These are phyloP conservation scores for Lepus townsendii DNA, from an alignment of 2,797 vertebrate species.

Conservation along the genomic window DNA sequence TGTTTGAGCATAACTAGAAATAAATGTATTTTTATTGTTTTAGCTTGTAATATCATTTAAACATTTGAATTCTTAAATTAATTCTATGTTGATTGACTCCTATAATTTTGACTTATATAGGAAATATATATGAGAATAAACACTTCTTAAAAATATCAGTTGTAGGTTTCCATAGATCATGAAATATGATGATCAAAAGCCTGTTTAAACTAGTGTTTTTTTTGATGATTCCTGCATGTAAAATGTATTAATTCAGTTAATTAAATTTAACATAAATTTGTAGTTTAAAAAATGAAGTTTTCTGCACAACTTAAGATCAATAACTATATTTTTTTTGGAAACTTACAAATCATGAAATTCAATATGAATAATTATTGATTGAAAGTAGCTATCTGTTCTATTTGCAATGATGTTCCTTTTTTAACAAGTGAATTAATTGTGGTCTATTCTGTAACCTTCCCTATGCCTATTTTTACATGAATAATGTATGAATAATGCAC, in stretches of 20 bases:
- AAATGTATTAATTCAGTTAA: not conserved
- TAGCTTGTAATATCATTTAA: not conserved
- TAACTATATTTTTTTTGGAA: not conserved
- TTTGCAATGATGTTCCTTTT: not conserved
- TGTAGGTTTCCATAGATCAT: not conserved
- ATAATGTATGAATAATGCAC: not conserved
- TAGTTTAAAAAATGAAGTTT: not conserved
- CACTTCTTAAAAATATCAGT: not conserved
- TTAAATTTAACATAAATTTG: not conserved
- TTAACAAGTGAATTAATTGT: not conserved
- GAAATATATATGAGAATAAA: not conserved
- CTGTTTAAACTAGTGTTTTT: not conserved
- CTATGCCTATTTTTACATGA: not conserved
- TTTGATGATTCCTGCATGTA: not conserved
- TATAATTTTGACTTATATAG: not conserved
- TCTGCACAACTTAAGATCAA: not conserved
- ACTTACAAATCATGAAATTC: not conserved
- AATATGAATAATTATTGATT: not conserved
- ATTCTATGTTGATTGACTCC: not conserved
- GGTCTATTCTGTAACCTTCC: not conserved
- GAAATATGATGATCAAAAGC: not conserved
- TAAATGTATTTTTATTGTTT: not conserved
- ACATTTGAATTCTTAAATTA: not conserved
- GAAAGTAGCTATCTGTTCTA: not conserved
- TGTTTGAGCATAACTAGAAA: not conserved